These are phyloP conservation scores for Trinorchestia longiramus DNA, from an alignment of 1,140 invertebrate species.

Conservation along the genomic window DNA sequence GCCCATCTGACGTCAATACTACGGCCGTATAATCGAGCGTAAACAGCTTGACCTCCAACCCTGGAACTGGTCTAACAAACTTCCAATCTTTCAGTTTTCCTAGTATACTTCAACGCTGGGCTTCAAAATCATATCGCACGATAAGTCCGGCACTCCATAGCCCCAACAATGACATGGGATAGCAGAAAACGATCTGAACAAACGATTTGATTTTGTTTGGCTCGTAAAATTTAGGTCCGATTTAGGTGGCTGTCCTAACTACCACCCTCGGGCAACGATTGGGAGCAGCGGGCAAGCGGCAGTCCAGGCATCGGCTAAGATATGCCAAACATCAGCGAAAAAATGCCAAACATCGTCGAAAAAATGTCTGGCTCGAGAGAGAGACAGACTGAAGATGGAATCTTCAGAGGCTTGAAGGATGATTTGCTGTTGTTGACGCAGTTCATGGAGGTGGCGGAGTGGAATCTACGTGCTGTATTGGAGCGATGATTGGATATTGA, in stretches of 20 bases:
- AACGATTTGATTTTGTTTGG: neutral
- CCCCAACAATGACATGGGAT: neutral
- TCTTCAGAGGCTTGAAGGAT: neutral
- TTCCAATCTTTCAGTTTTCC: neutral
- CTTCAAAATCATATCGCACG: neutral
- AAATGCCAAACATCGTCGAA: slow-evolving; percentile 13
- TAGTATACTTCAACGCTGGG: neutral
- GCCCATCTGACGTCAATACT: neutral
- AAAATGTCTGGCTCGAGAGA: slow-evolving; percentile 44
- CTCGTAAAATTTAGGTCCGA: neutral
- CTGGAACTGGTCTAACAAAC: neutral
- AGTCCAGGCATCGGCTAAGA: neutral
- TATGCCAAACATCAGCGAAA: slow-evolving; percentile 29
- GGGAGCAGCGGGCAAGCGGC: neutral
- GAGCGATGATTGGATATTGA: neutral
- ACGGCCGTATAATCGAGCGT: neutral
- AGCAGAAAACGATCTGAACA: neutral
- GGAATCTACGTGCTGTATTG: neutral
- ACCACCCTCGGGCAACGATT: no score
- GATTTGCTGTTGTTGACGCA: neutral
- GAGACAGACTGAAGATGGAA: slow-evolving; percentile 1
- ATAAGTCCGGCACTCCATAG: no score
- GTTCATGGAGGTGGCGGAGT: neutral
- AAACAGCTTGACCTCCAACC: neutral
- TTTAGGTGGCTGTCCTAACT: neutral